Evolutionary conservation across 2,888 invertebrate genomes (phyloP).

Genomic region (Nymphalis polychloros): DNA sequence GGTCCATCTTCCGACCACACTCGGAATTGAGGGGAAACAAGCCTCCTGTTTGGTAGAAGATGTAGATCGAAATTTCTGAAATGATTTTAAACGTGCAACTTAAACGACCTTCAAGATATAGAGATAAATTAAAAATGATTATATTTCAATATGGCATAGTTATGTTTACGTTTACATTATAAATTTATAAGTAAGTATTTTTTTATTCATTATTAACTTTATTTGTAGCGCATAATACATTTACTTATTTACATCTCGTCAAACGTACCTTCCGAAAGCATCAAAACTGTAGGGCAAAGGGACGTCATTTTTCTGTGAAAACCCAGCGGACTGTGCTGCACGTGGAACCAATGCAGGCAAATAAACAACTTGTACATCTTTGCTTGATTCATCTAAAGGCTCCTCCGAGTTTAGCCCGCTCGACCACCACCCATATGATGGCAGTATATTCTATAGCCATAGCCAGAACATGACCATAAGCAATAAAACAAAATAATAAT

Average conservation of each 20-base stretch:
- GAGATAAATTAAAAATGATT: no score
- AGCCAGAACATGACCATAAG: not conserved
- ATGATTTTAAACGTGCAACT: conserved; percentile 6
- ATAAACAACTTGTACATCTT: conserved; percentile 83
- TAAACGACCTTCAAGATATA: no score
- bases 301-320: conserved; percentile 58
- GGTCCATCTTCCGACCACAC: conserved; percentile 78
- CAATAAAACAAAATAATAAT: conserved; percentile 7
- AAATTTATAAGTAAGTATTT: no score
- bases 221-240: not conserved
- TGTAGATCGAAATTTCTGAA: conserved; percentile 82
- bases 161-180: no score
- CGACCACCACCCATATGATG: conserved; percentile 56
- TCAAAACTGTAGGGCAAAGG: conserved; percentile 81
- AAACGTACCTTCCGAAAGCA: conserved; percentile 82
- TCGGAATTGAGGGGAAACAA: conserved; percentile 83
- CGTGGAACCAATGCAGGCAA: conserved; percentile 77
- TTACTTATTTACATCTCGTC: not conserved
- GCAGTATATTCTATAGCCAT: conserved; percentile 55
- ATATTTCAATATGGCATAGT: no score
- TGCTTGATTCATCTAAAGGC: conserved; percentile 37
- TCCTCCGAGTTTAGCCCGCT: conserved; percentile 17
- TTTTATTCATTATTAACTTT: no score
- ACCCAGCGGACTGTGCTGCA: conserved; percentile 65
- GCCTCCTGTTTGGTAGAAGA: conserved; percentile 83